Evolutionary conservation across 2,888 invertebrate genomes (phyloP).

Genomic region (Periphyllus acericola): DNA sequence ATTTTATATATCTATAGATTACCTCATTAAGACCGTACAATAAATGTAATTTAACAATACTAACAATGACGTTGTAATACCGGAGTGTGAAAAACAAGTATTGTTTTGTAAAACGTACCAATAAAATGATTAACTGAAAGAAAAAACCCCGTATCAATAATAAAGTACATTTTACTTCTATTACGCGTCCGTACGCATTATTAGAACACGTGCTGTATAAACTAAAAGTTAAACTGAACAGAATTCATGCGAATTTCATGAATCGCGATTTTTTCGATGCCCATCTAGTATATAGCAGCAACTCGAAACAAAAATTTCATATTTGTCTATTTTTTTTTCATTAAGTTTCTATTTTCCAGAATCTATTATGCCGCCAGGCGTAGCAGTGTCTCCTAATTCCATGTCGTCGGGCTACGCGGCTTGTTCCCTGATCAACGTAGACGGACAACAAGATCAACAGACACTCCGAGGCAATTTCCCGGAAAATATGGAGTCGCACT

Average conservation of each 20-base stretch:
- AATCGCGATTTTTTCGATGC: not conserved
- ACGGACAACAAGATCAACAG: constrained; percentile 11
- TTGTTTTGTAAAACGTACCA: not conserved
- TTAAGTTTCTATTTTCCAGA: constrained; percentile 6
- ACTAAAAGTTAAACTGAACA: not conserved
- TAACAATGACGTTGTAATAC: not conserved
- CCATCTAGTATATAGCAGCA: too few species aligned
- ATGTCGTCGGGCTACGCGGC: constrained; percentile 50
- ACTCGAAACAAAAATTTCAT: not conserved
- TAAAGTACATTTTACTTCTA: not conserved
- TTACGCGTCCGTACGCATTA: not conserved
- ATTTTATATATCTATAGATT: not conserved
- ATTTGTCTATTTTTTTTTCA: not conserved
- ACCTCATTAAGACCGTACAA: too few species aligned
- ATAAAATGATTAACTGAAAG: not conserved
- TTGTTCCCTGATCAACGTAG: constrained; percentile 33
- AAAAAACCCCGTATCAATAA: not conserved
- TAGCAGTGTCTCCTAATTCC: constrained; percentile 22
- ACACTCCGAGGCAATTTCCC: not conserved
- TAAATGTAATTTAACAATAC: not conserved
- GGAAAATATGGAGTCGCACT: constrained; percentile 62
- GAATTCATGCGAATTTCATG: not conserved
- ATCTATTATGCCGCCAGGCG: constrained; percentile 46
- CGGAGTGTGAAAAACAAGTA: not conserved
- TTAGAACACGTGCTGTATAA: not conserved